Conservation (phyloP, 2,113 vertebrate species). For the Macquaria australasica region DNA sequence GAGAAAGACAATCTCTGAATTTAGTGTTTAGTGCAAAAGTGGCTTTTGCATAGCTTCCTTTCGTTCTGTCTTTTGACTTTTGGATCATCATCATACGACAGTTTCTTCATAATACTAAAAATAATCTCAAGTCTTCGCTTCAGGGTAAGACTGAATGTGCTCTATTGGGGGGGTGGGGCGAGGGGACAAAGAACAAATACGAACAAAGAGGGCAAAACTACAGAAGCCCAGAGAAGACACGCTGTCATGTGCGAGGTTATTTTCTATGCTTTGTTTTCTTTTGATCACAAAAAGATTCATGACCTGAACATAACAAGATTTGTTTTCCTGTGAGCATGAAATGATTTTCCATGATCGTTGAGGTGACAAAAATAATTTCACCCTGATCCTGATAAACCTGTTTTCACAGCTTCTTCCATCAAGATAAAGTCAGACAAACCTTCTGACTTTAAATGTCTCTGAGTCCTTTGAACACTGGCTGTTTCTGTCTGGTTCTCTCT, state of each 20-base stretch:
- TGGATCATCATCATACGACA: not conserved
- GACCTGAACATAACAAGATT: not conserved
- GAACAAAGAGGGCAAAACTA: not conserved
- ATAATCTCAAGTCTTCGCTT: not conserved
- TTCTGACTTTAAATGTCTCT: not conserved
- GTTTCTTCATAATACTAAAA: not conserved
- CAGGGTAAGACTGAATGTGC: no score
- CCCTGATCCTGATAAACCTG: no score
- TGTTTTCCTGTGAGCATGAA: not conserved
- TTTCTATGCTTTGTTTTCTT: not conserved
- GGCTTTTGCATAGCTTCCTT: not conserved
- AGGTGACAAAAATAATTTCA: not conserved
- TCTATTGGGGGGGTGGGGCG: not conserved
- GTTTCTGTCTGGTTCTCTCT: no score
- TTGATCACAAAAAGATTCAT: not conserved
- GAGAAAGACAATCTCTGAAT: not conserved
- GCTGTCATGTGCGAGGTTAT: not conserved
- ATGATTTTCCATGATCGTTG: not conserved
- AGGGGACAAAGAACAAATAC: no score
- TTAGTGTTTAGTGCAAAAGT: conserved; percentile 10
- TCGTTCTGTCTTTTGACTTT: not conserved
- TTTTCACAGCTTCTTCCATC: not conserved
- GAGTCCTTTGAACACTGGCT: no score
- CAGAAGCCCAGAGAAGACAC: not conserved
- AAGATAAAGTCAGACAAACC: not conserved